These are phyloP conservation scores for Coregonus clupeaformis DNA, from an alignment of 2,113 vertebrate species.

Conservation along the genomic window DNA sequence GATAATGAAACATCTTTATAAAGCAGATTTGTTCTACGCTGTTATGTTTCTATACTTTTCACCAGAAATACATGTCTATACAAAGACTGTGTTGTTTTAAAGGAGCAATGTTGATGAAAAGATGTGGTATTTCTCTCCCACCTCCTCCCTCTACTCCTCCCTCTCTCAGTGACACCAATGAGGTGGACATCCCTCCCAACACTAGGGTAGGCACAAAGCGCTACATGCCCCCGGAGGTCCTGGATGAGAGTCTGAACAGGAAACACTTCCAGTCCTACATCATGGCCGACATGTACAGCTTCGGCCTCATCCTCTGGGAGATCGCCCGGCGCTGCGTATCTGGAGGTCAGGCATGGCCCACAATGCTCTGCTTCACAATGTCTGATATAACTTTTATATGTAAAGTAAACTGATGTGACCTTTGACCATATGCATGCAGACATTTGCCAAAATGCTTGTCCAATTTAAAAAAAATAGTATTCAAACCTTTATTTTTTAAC, in stretches of 20 bases:
- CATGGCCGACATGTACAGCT: slow-evolving; percentile 99
- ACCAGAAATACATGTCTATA: too few relatives aligned
- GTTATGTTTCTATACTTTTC: too few relatives aligned
- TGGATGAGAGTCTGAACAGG: slow-evolving; percentile 93
- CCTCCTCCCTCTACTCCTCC: not conserved
- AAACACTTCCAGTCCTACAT: slow-evolving; percentile 97
- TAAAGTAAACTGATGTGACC: too few relatives aligned
- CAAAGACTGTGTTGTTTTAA: too few relatives aligned
- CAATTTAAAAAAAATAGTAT: too few relatives aligned
- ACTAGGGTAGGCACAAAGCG: slow-evolving; percentile 95
- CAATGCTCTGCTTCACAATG: not conserved
- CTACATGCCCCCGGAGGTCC: slow-evolving; percentile 96
- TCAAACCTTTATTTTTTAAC: too few relatives aligned
- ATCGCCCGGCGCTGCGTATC: slow-evolving; percentile 89
- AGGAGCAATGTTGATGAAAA: not conserved
- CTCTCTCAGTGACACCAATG: slow-evolving; percentile 86
- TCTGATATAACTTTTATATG: not conserved
- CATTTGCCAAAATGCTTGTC: too few relatives aligned
- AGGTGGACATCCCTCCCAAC: slow-evolving; percentile 94
- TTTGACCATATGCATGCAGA: too few relatives aligned
- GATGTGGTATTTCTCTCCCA: not conserved
- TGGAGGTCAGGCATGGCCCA: slow-evolving; percentile 80
- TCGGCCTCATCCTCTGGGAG: slow-evolving; percentile 97
- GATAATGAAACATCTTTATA: too few relatives aligned
- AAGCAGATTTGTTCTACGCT: too few relatives aligned